phyloP scores from a whole-genome alignment of 2,113 vertebrate species.

The Patagioenas fasciata region DNA sequence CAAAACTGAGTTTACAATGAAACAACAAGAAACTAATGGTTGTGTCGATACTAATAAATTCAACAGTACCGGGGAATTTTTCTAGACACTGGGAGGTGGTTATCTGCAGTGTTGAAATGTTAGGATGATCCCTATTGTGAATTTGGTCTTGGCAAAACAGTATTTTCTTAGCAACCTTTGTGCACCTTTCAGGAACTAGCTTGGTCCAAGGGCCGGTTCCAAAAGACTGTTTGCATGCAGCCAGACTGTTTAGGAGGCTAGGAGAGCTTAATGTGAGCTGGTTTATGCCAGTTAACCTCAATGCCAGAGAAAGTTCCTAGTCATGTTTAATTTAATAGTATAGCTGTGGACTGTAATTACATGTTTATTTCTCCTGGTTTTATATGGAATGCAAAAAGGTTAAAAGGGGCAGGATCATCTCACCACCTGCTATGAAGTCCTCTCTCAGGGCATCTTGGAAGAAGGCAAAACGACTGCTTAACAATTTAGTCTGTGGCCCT shows the following conservation, averaged over 20 bases:
- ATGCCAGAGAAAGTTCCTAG: not conserved
- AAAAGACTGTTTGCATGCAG: not conserved
- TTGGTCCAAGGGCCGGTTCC: not conserved
- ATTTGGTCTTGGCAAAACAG: not conserved
- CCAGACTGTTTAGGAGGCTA: not conserved
- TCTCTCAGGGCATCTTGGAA: not conserved
- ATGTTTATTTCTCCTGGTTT: not conserved
- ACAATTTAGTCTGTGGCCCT: not conserved
- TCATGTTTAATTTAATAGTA: not conserved
- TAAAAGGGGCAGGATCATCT: not conserved
- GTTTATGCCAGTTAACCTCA: not conserved
- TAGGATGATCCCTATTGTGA: not conserved
- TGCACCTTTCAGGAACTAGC: not conserved
- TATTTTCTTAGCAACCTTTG: not conserved
- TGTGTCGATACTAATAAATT: slow-evolving; percentile 15
- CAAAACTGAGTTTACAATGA: not conserved
- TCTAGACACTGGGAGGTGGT: not conserved
- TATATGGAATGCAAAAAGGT: not conserved
- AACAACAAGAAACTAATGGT: not conserved
- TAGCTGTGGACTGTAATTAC: not conserved
- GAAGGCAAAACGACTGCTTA: not conserved
- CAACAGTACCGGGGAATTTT: not conserved
- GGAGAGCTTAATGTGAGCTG: not conserved
- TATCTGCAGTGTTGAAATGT: not conserved
- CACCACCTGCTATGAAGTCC: not conserved